Evolutionary conservation across 2,113 vertebrate species (phyloP).

Genomic region (Leiothrix lutea): DNA sequence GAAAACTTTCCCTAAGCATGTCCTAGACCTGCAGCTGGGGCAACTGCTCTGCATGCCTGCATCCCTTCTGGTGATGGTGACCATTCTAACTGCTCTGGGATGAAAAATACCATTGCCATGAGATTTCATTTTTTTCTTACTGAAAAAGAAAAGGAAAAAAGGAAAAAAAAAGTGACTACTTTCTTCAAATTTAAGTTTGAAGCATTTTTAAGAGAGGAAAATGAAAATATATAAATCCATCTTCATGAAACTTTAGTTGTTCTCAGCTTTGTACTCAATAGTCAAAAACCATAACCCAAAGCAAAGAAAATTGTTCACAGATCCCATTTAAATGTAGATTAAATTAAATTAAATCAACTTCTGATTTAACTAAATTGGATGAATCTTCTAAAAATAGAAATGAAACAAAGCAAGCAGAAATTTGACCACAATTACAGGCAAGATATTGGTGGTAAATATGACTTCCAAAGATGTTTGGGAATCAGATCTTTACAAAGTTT

Average conservation of each 20-base stretch:
- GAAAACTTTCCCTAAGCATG: background rate
- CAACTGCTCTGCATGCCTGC: background rate
- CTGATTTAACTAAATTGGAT: background rate
- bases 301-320: background rate
- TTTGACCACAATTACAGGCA: background rate
- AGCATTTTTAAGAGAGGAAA: background rate
- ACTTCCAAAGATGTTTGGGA: slow-evolving; percentile 9
- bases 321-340: background rate
- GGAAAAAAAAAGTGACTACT: fast-evolving
- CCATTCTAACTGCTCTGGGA: background rate
- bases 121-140: background rate
- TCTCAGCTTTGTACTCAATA: background rate
- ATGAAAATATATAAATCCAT: background rate
- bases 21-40: background rate
- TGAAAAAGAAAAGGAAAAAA: background rate
- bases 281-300: background rate
- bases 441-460: background rate
- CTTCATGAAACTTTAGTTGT: background rate
- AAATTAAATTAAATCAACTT: slow-evolving; percentile 17
- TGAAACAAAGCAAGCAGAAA: slow-evolving; percentile 12
- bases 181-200: background rate
- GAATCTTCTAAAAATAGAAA: background rate
- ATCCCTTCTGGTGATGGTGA: background rate
- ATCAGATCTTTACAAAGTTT: background rate
- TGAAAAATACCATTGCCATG: background rate